Evolutionary conservation across 2,797 vertebrate genomes (phyloP).

Genomic region (Brotula barbata): DNA sequence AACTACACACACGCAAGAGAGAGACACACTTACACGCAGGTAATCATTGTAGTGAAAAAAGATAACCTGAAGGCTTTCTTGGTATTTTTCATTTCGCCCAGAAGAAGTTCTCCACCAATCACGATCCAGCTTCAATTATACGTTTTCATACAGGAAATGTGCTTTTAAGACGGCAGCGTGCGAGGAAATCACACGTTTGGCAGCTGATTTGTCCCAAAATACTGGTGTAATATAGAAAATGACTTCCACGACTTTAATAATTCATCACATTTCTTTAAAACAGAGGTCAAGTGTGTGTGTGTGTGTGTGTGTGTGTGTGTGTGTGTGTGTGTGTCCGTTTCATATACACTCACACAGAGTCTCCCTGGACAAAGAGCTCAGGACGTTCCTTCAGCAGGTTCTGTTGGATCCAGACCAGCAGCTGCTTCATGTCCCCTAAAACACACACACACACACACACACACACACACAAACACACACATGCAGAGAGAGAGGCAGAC

Average conservation of each 20-base stretch:
- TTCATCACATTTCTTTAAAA: background rate
- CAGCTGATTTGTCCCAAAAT: background rate
- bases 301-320: too few species aligned
- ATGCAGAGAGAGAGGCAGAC: conserved; percentile 58
- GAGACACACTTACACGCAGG: conserved; percentile 28
- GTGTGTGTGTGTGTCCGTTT: conserved; percentile 13
- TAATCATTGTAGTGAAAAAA: conserved; percentile 57
- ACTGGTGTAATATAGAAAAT: background rate
- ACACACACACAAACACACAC: conserved; percentile 31
- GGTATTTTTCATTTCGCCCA: conserved; percentile 9
- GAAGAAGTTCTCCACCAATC: conserved; percentile 3
- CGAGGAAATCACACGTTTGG: background rate
- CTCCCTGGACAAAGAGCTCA: conserved; percentile 94
- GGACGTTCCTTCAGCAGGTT: conserved; percentile 94
- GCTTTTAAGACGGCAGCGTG: background rate
- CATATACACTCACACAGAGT: conserved; percentile 89
- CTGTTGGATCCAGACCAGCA: conserved; percentile 93
- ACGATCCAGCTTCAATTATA: background rate
- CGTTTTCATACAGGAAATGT: background rate
- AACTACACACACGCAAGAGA: background rate
- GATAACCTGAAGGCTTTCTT: conserved; percentile 41
- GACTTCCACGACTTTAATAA: too few species aligned
- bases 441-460: conserved; percentile 53
- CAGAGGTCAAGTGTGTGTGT: conserved; percentile 54
- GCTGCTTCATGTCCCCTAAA: conserved; percentile 91